These are phyloP conservation scores for Athene cunicularia DNA, from an alignment of 2,113 vertebrate genomes.

Conservation along the genomic window DNA sequence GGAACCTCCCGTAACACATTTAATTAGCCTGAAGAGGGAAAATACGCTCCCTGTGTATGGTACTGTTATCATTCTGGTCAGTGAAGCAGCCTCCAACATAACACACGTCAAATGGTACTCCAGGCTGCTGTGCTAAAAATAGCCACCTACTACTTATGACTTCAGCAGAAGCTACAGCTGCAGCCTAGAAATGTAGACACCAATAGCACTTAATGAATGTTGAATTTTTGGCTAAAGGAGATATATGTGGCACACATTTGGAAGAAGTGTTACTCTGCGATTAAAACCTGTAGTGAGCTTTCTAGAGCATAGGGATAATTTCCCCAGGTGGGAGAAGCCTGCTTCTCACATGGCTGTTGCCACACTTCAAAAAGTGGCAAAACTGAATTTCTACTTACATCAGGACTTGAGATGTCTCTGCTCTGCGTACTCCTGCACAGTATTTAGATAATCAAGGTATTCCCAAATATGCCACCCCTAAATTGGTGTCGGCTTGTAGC, in stretches of 20 bases:
- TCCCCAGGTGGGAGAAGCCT: neutral
- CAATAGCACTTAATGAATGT: accelerated
- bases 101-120: neutral
- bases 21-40: neutral
- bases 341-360: neutral
- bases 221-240: neutral
- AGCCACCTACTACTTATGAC: neutral
- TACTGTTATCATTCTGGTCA: accelerated
- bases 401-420: neutral
- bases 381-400: neutral
- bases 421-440: neutral
- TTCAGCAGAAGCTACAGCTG: neutral
- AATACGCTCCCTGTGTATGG: neutral
- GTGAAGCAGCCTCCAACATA: neutral
- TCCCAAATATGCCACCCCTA: neutral
- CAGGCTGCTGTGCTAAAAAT: neutral
- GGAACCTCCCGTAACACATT: neutral
- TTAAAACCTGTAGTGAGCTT: neutral
- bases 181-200: neutral
- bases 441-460: neutral
- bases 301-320: neutral
- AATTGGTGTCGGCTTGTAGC: neutral
- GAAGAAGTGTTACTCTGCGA: neutral
- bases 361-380: neutral
- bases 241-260: accelerated